Evolutionary conservation across 1,140 invertebrate species (phyloP).

Genomic region (Trichomalopsis sarcophagae): DNA sequence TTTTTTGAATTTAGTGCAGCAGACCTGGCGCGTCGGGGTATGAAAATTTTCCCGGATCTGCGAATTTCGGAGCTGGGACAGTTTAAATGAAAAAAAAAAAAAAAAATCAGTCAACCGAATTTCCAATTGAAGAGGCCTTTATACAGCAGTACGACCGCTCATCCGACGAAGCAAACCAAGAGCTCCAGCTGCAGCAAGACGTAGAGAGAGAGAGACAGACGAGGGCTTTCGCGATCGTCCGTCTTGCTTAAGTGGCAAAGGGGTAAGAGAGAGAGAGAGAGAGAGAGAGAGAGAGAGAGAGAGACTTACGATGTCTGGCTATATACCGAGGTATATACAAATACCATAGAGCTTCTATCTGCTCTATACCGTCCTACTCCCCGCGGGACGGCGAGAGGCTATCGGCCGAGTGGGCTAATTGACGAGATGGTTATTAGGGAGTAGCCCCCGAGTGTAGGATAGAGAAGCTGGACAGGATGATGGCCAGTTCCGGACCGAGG

Average conservation of each 20-base stretch:
- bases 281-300: too few species aligned
- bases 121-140: neutral
- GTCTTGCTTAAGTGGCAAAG: neutral
- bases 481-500: neutral
- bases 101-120: too few species aligned
- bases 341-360: neutral
- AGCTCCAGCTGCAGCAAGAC: neutral
- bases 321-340: too few species aligned
- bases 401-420: neutral
- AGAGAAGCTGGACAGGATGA: neutral
- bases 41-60: too few species aligned
- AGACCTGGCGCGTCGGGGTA: too few species aligned
- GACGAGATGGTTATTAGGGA: constrained; percentile 7
- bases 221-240: neutral
- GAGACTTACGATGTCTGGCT: neutral
- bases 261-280: too few species aligned
- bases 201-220: too few species aligned
- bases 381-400: neutral
- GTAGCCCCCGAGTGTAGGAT: neutral
- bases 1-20: too few species aligned
- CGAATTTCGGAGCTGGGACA: too few species aligned
- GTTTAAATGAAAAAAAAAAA: too few species aligned
- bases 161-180: neutral
- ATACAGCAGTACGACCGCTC: neutral
- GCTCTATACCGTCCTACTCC: neutral